Evolutionary conservation across 37 sponge, comb jelly and placozoan genomes (phyloP).

Genomic region (Dysidea cf. avara): DNA sequence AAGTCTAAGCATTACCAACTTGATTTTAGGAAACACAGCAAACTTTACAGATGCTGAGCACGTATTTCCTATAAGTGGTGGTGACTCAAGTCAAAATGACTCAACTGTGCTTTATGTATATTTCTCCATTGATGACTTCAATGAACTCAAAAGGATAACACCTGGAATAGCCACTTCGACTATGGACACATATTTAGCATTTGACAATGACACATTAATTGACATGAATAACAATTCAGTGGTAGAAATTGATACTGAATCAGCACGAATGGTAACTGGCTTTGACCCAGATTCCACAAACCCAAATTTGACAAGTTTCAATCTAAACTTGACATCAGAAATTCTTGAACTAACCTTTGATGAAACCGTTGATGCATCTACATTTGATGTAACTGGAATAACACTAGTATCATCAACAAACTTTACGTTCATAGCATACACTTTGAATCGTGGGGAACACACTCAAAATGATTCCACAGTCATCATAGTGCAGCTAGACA

Average conservation of each 20-base stretch:
- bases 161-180: constrained; percentile 68
- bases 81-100: constrained; percentile 61
- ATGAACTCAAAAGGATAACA: constrained; percentile 82
- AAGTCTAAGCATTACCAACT: constrained; percentile 55
- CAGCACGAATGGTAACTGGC: constrained; percentile 23
- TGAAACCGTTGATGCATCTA: constrained; percentile 79
- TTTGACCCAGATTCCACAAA: constrained; percentile 50
- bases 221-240: constrained; percentile 82
- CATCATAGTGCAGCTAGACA: constrained; percentile 45
- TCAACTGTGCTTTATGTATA: constrained; percentile 52
- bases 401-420: constrained; percentile 39
- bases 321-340: constrained; percentile 74
- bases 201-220: constrained; percentile 61
- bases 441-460: constrained; percentile 31
- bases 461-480: constrained; percentile 66
- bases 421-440: constrained; percentile 17
- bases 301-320: constrained; percentile 57
- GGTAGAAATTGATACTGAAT: constrained; percentile 32
- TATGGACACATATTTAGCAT: constrained; percentile 64
- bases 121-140: constrained; percentile 68
- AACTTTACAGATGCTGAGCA: constrained; percentile 42
- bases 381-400: constrained; percentile 53
- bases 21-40: constrained; percentile 48
- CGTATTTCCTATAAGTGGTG: constrained; percentile 58
- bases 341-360: constrained; percentile 68